A percentile compares a stretch with the other conserved stretches of the same genome.
These are phyloP conservation scores for Macrotus californicus DNA, from an alignment of 2,113 vertebrate genomes.

Conservation along the genomic window DNA sequence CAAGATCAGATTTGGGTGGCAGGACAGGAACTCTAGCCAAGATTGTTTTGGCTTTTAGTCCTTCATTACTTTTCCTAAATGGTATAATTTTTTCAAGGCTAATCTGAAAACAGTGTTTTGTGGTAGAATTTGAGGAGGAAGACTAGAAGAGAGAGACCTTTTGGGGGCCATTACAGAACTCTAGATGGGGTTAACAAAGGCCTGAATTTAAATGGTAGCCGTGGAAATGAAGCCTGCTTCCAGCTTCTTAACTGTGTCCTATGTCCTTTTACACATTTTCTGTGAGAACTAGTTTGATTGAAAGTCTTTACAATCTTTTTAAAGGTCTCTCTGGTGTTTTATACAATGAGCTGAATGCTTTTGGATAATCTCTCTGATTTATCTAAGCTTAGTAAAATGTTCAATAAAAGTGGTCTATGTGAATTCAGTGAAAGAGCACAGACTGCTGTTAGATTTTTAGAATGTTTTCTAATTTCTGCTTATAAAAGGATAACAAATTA, in stretches of 20 bases:
- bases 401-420: slow-evolving; percentile 70
- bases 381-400: slow-evolving; percentile 73
- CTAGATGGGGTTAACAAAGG: slow-evolving; percentile 9
- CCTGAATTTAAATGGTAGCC: slow-evolving; percentile 52
- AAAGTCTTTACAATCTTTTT: slow-evolving; percentile 72
- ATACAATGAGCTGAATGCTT: slow-evolving; percentile 64
- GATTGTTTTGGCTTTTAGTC: neutral
- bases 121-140: neutral
- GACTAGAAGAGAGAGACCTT: neutral
- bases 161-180: neutral
- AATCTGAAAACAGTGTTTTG: slow-evolving; percentile 32
- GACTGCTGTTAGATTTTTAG: slow-evolving; percentile 57
- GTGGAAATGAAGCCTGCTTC: slow-evolving; percentile 55
- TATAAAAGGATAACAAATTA: slow-evolving; percentile 63
- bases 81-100: neutral
- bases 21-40: neutral
- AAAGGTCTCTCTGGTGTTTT: slow-evolving; percentile 73
- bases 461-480: slow-evolving; percentile 59
- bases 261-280: slow-evolving; percentile 62
- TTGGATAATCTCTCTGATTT: slow-evolving; percentile 75
- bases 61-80: neutral
- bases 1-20: neutral
- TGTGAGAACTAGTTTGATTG: slow-evolving; percentile 67
- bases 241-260: slow-evolving; percentile 54
- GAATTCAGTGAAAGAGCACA: slow-evolving; percentile 63